A percentile compares a stretch with the other conserved stretches of the same genome.
Evolutionary conservation across 2,888 invertebrate species (phyloP).

Genomic region (Rambutsinella grinnellia): DNA sequence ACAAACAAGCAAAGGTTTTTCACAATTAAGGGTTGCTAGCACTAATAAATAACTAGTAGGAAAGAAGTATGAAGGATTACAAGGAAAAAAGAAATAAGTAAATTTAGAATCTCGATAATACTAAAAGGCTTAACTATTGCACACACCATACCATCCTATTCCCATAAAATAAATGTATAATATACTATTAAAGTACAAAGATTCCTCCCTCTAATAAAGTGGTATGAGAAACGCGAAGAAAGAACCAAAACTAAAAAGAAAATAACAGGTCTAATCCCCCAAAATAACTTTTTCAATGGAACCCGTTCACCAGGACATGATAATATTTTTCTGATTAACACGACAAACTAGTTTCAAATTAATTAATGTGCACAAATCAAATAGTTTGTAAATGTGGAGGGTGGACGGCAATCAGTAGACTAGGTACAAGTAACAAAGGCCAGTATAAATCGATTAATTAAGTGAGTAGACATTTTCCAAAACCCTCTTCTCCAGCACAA

Average conservation of each 20-base stretch:
- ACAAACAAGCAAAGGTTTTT: not conserved
- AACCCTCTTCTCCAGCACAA: slow-evolving; percentile 14
- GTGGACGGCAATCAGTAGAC: slow-evolving; percentile 11
- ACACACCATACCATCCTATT: slow-evolving; percentile 13
- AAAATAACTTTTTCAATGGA: slow-evolving; percentile 35
- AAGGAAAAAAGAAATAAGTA: slow-evolving; percentile 26
- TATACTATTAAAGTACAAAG: slow-evolving; percentile 37
- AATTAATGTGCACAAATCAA: not conserved
- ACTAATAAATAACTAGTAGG: slow-evolving; percentile 21
- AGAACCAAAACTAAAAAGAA: slow-evolving; percentile 18
- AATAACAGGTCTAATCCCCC: slow-evolving; percentile 32
- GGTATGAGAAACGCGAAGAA: slow-evolving; percentile 37
- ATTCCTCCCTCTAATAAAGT: slow-evolving; percentile 45
- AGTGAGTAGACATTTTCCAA: slow-evolving; percentile 21
- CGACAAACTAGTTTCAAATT: not conserved
- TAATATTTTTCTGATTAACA: slow-evolving; percentile 3
- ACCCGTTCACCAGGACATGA: slow-evolving; percentile 25
- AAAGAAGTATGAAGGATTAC: slow-evolving; percentile 31
- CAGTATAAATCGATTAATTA: slow-evolving; percentile 39
- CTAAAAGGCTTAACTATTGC: not conserved
- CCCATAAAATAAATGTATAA: slow-evolving; percentile 26
- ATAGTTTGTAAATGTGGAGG: not conserved
- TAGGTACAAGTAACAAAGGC: slow-evolving; percentile 38
- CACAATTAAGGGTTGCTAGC: slow-evolving; percentile 11
- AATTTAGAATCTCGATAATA: slow-evolving; percentile 28